Evolutionary conservation across 2,888 invertebrate species (phyloP).

Genomic region (Drosophila algonquin): DNA sequence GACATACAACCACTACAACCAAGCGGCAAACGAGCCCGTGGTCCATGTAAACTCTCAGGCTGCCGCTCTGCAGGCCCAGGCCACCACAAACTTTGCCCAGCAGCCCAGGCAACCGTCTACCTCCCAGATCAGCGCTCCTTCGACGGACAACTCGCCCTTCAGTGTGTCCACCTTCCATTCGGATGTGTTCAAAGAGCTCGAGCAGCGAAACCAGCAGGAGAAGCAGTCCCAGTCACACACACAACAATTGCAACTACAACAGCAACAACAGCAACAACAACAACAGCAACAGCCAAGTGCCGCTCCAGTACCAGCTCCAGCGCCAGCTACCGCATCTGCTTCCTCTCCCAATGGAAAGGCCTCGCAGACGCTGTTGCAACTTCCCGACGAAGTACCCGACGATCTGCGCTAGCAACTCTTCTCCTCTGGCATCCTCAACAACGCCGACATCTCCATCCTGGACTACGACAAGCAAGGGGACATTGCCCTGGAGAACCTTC

Average conservation of each 20-base stretch:
- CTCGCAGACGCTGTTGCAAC: slow-evolving; percentile 84
- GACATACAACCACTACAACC: slow-evolving; percentile 68
- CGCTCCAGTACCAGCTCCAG: slow-evolving; percentile 5
- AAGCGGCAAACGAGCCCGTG: slow-evolving; percentile 49
- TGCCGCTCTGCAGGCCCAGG: slow-evolving; percentile 69
- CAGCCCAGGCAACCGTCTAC: slow-evolving; percentile 69
- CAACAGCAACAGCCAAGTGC: slow-evolving; percentile 27
- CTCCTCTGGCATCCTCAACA: slow-evolving; percentile 93
- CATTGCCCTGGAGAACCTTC: slow-evolving; percentile 91
- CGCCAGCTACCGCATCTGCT: slow-evolving; percentile 23
- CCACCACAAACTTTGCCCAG: slow-evolving; percentile 66
- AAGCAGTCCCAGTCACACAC: slow-evolving; percentile 7
- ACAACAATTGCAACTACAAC: slow-evolving; percentile 30
- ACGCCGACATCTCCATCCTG: slow-evolving; percentile 88
- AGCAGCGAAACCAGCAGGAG: slow-evolving; percentile 68
- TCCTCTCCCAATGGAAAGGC: slow-evolving; percentile 60
- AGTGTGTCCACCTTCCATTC: slow-evolving; percentile 83
- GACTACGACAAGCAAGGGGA: slow-evolving; percentile 95
- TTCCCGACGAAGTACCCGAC: slow-evolving; percentile 95
- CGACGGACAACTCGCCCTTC: slow-evolving; percentile 70
- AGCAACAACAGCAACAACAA: no score
- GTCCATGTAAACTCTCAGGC: slow-evolving; percentile 74
- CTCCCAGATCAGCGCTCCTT: slow-evolving; percentile 26
- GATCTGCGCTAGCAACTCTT: slow-evolving; percentile 92
- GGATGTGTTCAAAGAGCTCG: slow-evolving; percentile 83